Evolutionary conservation across 30 jellyfish, hydroid and myxozoan species (phyloP), one percentile per base, ranked within the genome.

Genomic region (Cassiopea andromeda): DNA sequence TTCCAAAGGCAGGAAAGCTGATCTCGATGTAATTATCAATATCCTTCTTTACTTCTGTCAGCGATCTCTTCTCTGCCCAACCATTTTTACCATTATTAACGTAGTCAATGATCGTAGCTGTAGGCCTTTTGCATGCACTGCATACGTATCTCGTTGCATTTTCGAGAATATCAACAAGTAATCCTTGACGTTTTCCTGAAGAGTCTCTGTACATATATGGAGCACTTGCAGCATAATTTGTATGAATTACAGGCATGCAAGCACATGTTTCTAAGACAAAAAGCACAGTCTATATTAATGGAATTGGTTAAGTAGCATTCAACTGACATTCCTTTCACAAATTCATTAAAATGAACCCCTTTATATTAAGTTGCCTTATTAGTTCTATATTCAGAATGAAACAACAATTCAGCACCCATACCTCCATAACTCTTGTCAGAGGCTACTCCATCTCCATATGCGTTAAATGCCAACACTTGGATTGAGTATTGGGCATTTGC

Each of bases 1-100:
- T 85, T 10, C 97, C 97, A 78, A 78, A 85, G 3, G 82, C 81
- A 0, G 97, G 97, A 69, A 91, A 91, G 57, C 92, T 91, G 54
- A 91, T 13, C 15, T 70, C 94, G 1, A 85, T 69, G 47, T 73
- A 77, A 17, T 78, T 70, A 64, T 85, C 97, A 50, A 91, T 85
- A 48, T 91, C 94, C 18, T 77, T 70, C 79, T 77, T 84, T 86
- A 91, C 78, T 50, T 67, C 85, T 17, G 46, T 59, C 60, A 85
- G 38, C 12, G 92, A 78, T 19, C 80, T 38, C 73, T 91, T 91
- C 73, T 73, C 90, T 1, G 97, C 94, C 92, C 90, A 84, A 2
- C 91, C 92, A 67, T 91, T 91, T 87, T 91, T 91, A 8, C 97
- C 97, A 66, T 91, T 85, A 46, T 73, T 49, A 19, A 19, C 67